Evolutionary conservation across 2,797 vertebrate genomes (phyloP).

Genomic region (Acanthurus leucopareius): DNA sequence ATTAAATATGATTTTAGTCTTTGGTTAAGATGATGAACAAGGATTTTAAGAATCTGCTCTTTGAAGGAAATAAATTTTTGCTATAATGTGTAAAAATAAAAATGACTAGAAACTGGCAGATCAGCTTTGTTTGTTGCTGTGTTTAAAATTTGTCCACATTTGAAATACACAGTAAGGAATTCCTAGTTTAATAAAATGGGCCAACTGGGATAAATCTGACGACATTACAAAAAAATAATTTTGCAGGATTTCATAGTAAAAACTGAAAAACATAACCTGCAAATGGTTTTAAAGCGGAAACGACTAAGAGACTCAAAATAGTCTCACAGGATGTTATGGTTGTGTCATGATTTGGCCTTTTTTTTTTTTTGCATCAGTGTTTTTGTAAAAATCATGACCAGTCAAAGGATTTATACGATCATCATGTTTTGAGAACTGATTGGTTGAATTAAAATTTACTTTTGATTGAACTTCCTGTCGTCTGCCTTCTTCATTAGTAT

Average conservation of each 20-base stretch:
- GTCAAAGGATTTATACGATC: background rate
- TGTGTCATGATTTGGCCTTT: background rate
- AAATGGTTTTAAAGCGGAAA: background rate
- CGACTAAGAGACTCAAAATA: background rate
- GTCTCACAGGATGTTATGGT: background rate
- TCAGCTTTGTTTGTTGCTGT: background rate
- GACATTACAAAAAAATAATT: background rate
- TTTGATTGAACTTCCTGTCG: constrained; percentile 7
- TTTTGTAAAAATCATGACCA: background rate
- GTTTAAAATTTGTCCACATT: too few species aligned
- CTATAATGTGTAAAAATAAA: background rate
- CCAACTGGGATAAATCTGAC: background rate
- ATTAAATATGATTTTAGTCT: background rate
- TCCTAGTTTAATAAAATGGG: too few species aligned
- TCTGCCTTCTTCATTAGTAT: background rate
- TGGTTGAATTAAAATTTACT: constrained; percentile 25
- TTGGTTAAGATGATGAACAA: background rate
- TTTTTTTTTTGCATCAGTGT: background rate
- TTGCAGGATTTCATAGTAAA: background rate
- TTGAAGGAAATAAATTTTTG: background rate
- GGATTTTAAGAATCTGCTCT: constrained; percentile 16
- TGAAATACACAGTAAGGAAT: too few species aligned
- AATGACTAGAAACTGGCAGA: background rate
- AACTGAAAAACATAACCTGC: background rate
- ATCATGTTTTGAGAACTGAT: constrained; percentile 9